Evolutionary conservation across 1,140 invertebrate species (phyloP), one percentile per base, ranked within the genome.

Genomic region (Melitaea cinxia): DNA sequence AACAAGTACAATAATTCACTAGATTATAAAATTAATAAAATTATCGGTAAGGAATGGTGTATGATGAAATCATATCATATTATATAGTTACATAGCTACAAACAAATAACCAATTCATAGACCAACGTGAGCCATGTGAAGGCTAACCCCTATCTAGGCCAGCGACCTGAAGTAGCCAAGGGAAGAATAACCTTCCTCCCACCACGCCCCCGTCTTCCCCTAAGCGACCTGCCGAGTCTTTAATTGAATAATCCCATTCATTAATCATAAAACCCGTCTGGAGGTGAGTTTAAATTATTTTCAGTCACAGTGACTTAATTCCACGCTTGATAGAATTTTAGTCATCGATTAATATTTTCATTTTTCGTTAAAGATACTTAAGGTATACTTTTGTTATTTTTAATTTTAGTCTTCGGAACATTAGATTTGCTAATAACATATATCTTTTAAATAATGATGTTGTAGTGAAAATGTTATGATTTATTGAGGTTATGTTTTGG

Each of bases 241-340:
- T 89, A 89, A 89, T 89, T 89, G 87, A 89, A 89, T 89, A 88
- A 89, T 88, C 85, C 82, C 75, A 70, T 73, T 85, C 85, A 89
- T 89, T 89, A 88, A 89, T 89, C 84, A 89, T 88, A 81, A 75
- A 67, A 68, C 75, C 80, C 75, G 82, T 82, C 87, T 89, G 85
- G 77, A 85, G 76, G 80, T 85, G 84, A 88, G 85, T 77, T 83
- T 77, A 76, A 82, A 85, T 89, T 85, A 87, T 87, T 89, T 85
- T 89, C 79, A 87, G 75, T 78, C 78, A 84, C 78, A 72, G 74
- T 71, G 76, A 74, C 75, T 72, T 68, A 65, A 62, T 72, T 77
- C 60, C 72, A 57, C 42, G 66, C 65, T 70, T 58, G 60, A 73
- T 73, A 76, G 65, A 75, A 60, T 57, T 28, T 1, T 57, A 56